Base-by-base conservation (phyloP, 2,113 vertebrate genomes). In the Baryphthengus martii region DNA sequence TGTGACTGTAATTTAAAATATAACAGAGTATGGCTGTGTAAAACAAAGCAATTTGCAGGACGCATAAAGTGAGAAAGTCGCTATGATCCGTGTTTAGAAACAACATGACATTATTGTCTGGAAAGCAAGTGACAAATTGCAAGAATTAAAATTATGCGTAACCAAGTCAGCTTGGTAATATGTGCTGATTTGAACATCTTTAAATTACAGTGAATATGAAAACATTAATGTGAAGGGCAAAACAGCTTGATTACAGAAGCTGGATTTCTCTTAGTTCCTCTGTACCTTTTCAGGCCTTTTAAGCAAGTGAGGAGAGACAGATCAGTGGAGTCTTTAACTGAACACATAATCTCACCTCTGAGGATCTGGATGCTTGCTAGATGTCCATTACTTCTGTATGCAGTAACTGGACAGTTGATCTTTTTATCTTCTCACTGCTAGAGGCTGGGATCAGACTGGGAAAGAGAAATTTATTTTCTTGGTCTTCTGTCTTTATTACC, bases 1-100 rank as follows among this genome's bases (percentile, higher is more conserved):
- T 84, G 85, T 81, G 77, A 85, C 91, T 94, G 58, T 95, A 95
- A 96, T 95, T 96, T 90, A 92, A 95, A 76, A 79, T 76, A 65
- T 56, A 76, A 88, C 85, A 81, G 85, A 81, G 74, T 66, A 75
- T 13, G 56, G 39, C 66, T 86, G 62, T 82, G 83, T 92, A 90
- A 93, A 96, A 94, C 95, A 96, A 95, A 95, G 83, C 93, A 89
- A 94, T 93, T 94, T 96, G 86, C 73, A 81, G 86, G 88, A 96
- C 8, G 7, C 47, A 21, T 88, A 77, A 96, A 86, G 80, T 94
- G 93, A 93, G 92, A 93, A 88, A 96, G 82, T 77, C 65, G 23
- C 92, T 42, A 3, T 53, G 77, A 87, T 89, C 58, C 0, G 0
- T 91, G 88, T 90, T 96, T 94, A 93, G 90, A 94, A 93, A 95